Evolutionary conservation across 2,888 invertebrate genomes (phyloP), one percentile per base, ranked within the genome.

Genomic region (Polietes domitor): DNA sequence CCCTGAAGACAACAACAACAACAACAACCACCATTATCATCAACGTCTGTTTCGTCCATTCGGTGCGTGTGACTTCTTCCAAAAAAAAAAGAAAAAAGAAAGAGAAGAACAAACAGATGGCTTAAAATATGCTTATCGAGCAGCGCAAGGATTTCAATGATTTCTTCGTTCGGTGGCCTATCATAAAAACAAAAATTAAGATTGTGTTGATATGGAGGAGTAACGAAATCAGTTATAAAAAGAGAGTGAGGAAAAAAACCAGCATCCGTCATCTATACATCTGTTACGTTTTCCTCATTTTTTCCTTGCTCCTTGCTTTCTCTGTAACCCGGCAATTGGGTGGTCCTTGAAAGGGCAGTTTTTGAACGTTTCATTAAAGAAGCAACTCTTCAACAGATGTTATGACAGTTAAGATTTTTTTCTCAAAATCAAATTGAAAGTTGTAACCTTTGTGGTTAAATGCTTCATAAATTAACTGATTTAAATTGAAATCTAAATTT

Each of bases 41-140:
- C 26, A 19, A 24, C 50, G 53, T 26, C 15, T 61, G 63, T 53
- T 63, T n/a, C 78, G 37, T 80, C 65, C 37, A 32, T 72, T 79
- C 76, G 78, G 75, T 84, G 84, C 84, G 84, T 84, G 84, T 70
- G 84, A 81, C 84, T 84, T 84, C 78, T n/a, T n/a, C 78, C 5
- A 63, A n/a, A n/a, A n/a, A n/a, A n/a, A n/a, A n/a, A n/a, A n/a
- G n/a, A n/a, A n/a, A n/a, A n/a, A n/a, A n/a, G n/a, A n/a, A n/a
- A n/a, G n/a, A n/a, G n/a, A n/a, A 43, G 81, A 84, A 81, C 68
- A 78, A 84, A 84, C 84, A 84, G 84, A 84, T 84, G 84, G 84
- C 75, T 76, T 70, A 53, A 76, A 73, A 58, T 4, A 4, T 58
- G 72, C 78, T 84, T 84, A 84, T 81, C 84, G 43, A 68, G 32